Evolutionary conservation across 2,113 vertebrate genomes (phyloP), one percentile per base, ranked within the genome.

Genomic region (Cepphus grylle): DNA sequence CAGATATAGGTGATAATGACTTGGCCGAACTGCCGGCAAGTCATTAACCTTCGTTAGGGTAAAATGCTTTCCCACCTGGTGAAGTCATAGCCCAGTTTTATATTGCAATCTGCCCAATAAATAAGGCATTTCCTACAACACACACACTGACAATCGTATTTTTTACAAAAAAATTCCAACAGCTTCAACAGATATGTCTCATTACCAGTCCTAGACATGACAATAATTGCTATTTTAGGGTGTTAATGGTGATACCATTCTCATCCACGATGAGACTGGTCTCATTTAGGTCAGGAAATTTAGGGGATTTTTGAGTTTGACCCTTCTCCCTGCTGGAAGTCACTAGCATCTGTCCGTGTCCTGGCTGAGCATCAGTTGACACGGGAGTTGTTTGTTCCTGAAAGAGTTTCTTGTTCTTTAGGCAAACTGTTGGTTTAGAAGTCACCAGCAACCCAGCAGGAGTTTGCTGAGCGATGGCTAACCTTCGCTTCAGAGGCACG

Each of bases 51-150:
- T 85, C 7, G 19, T 69, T 40, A 69, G 25, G 34, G 10, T 61
- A 94, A 94, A 96, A 87, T 22, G 6, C 43, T 94, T 93, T 96
- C 56, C 65, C 52, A 87, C 56, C 43, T 82, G 58, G 49, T 73
- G 72, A 84, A 94, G 43, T 80, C 40, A 56, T 52, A 32, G 6
- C 84, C 43, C 42, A 55, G 25, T 16, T n/a, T 79, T 73, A 27
- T 13, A 25, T 23, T 69, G 47, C 52, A 89, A 65, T 81, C 69
- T 87, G 19, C 52, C 65, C 52, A 56, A 61, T 63, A 87, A 91
- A 52, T 67, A 70, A 86, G 43, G 52, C 0, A 43, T 93, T 93
- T 91, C 42, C 69, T 85, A 74, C 26, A 65, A 71, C 78, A 81
- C 12, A 10, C 55, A 40, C 13, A 4, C 36, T 12, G 66, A 56